These are phyloP conservation scores for Myathropa florea DNA, from an alignment of 2,888 invertebrate genomes.

Conservation along the genomic window DNA sequence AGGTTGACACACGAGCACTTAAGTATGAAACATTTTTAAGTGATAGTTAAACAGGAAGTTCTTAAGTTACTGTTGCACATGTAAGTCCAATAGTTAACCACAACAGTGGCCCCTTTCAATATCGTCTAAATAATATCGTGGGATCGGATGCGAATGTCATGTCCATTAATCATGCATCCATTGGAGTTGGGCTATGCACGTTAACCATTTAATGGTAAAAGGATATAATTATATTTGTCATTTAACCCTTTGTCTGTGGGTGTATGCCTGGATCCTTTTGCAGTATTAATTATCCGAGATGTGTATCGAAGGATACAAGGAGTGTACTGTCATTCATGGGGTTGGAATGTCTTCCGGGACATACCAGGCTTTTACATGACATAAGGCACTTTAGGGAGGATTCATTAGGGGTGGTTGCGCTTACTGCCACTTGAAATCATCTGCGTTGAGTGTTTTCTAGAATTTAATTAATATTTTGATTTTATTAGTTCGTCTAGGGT, in stretches of 20 bases:
- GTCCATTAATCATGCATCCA: constrained; percentile 56
- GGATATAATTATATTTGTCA: constrained; percentile 70
- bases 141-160: constrained; percentile 47
- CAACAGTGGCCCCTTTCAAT: constrained; percentile 45
- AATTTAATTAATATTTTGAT: constrained; percentile 70
- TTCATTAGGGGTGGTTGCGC: constrained; percentile 20
- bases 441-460: constrained; percentile 57
- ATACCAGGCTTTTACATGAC: neutral
- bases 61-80: constrained; percentile 30
- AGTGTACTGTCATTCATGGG: constrained; percentile 9
- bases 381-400: constrained; percentile 8
- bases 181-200: constrained; percentile 33
- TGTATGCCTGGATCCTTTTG: constrained; percentile 31
- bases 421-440: constrained; percentile 46
- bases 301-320: constrained; percentile 28
- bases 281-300: constrained; percentile 60
- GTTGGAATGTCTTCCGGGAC: constrained; percentile 26
- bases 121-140: constrained; percentile 46
- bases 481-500: constrained; percentile 26
- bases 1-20: neutral
- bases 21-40: neutral
- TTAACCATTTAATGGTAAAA: constrained; percentile 60
- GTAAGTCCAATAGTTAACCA: too few species aligned
- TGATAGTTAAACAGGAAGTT: neutral
- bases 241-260: constrained; percentile 55